Evolutionary conservation across 2,797 vertebrate genomes (phyloP).

Genomic region (Aplochiton taeniatus): DNA sequence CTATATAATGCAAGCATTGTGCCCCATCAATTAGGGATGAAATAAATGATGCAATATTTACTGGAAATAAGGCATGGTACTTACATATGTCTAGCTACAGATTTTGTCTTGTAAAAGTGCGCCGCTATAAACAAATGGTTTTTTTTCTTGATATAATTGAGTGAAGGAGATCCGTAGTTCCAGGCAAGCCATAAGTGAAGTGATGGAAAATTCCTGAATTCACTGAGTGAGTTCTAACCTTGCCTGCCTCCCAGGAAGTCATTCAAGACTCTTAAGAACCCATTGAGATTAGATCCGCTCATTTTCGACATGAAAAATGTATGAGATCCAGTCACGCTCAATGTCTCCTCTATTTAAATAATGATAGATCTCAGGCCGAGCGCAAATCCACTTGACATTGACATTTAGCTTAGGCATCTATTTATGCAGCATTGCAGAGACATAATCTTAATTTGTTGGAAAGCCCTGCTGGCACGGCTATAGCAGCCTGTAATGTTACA

Average conservation of each 20-base stretch:
- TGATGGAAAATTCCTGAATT: conserved; percentile 70
- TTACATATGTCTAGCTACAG: too few relatives aligned
- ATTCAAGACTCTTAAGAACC: conserved; percentile 64
- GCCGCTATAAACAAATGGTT: too few relatives aligned
- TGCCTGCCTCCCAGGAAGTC: conserved; percentile 65
- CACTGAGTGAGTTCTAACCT: conserved; percentile 56
- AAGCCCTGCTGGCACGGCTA: conserved; percentile 6
- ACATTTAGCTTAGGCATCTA: conserved; percentile 22
- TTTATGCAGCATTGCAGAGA: conserved; percentile 30
- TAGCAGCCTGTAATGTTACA: conserved; percentile 4
- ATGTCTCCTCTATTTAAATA: conserved; percentile 50
- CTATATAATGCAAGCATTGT: background rate
- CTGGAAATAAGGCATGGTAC: too few relatives aligned
- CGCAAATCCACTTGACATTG: conserved; percentile 29
- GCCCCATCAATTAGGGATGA: background rate
- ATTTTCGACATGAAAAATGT: conserved; percentile 70
- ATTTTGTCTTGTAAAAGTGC: too few relatives aligned
- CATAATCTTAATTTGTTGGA: conserved; percentile 34
- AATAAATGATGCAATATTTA: too few relatives aligned
- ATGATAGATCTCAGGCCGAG: conserved; percentile 35
- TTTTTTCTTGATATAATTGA: background rate
- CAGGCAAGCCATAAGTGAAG: conserved; percentile 47
- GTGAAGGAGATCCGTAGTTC: background rate
- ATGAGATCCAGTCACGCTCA: conserved; percentile 61
- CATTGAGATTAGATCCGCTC: conserved; percentile 61